Conservation (phyloP, 2,888 invertebrate genomes). For the Sminthurides aquaticus region DNA sequence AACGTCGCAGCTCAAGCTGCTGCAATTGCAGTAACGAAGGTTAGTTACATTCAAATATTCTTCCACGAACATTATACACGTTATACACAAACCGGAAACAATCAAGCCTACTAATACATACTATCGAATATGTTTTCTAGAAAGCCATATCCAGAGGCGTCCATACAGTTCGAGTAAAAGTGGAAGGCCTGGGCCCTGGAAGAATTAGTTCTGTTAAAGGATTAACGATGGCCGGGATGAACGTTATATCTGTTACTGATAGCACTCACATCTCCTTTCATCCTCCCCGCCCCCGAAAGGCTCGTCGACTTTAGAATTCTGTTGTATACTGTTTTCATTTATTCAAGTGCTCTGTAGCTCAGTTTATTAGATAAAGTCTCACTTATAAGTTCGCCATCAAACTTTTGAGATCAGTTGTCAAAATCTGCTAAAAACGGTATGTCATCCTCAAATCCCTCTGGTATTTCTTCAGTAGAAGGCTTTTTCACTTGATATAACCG, state of each 20-base stretch:
- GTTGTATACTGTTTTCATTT: no score
- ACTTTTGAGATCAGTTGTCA: background rate
- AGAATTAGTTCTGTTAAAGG: constrained; percentile 91
- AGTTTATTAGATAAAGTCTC: no score
- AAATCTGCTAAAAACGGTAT: background rate
- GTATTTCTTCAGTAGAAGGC: constrained; percentile 15
- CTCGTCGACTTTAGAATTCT: constrained; percentile 61
- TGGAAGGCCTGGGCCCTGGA: constrained; percentile 81
- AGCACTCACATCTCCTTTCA: constrained; percentile 74
- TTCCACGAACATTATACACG: background rate
- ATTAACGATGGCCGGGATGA: constrained; percentile 79
- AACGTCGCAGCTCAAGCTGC: constrained; percentile 95
- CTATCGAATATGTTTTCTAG: constrained; percentile 53
- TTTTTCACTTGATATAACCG: constrained; percentile 7
- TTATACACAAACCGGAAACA: constrained; percentile 1
- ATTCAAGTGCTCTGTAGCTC: no score
- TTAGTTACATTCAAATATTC: constrained; percentile 49
- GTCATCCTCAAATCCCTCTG: background rate
- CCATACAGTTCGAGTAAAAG: constrained; percentile 65
- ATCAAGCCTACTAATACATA: no score
- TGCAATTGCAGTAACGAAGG: constrained; percentile 68
- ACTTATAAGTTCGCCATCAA: no score
- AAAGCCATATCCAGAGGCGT: constrained; percentile 64
- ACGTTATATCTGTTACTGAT: constrained; percentile 89
- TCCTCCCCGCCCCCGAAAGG: constrained; percentile 75